Evolutionary conservation across 1,140 invertebrate species (phyloP).

Genomic region (Ephestia elutella): DNA sequence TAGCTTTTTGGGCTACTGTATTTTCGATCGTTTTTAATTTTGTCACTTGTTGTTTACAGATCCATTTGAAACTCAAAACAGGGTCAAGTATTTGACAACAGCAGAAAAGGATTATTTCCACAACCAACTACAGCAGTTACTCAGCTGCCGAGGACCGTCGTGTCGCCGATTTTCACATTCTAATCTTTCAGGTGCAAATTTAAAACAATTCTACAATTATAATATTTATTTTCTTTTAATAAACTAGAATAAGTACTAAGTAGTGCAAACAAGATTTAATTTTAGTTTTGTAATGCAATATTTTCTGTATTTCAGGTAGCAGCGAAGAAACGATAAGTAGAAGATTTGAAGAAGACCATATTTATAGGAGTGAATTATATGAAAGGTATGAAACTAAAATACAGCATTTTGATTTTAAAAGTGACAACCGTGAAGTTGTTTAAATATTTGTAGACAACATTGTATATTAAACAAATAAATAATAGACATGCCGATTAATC

Average conservation of each 20-base stretch:
- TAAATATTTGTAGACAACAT: too few species aligned
- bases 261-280: not conserved
- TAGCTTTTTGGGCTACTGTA: too few species aligned
- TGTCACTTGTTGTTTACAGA: conserved; percentile 72
- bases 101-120: conserved; percentile 84
- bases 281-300: too few species aligned
- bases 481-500: too few species aligned
- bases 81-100: conserved; percentile 79
- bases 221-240: not conserved
- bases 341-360: conserved; percentile 50
- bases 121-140: conserved; percentile 82
- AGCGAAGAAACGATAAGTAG: conserved; percentile 44
- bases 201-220: too few species aligned
- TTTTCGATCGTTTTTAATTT: too few species aligned
- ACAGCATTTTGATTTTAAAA: too few species aligned
- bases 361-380: conserved; percentile 42
- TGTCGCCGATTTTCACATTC: conserved; percentile 78
- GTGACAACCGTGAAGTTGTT: too few species aligned
- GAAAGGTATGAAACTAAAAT: conserved; percentile 47
- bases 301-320: conserved; percentile 33
- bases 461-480: too few species aligned
- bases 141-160: conserved; percentile 83
- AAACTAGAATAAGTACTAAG: too few species aligned
- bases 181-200: conserved; percentile 24
- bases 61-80: conserved; percentile 90